A percentile compares a stretch with the other conserved stretches of the same genome.
Evolutionary conservation across 1,140 invertebrate genomes (phyloP).

Genomic region (Dreissena rostriformis): DNA sequence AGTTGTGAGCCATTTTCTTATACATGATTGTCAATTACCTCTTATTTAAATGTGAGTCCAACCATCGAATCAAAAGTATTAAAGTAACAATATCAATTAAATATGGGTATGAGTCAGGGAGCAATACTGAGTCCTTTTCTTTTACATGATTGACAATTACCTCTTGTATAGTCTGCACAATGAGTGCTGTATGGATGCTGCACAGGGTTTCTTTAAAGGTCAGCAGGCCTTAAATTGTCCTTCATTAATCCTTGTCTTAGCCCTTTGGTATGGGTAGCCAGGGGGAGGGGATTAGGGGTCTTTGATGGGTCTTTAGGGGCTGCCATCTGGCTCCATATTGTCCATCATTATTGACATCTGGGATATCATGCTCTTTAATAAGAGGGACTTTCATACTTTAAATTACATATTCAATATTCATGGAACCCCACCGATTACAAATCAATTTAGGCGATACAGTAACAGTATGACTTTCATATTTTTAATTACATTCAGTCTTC

Average conservation of each 20-base stretch:
- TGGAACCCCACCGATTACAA: too few relatives aligned
- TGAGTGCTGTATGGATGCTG: background rate
- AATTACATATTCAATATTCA: too few relatives aligned
- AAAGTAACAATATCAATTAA: background rate
- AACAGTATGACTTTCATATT: too few relatives aligned
- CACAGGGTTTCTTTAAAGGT: conserved; percentile 3
- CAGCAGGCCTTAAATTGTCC: conserved; percentile 8
- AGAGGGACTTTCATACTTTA: too few relatives aligned
- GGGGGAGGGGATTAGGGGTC: conserved; percentile 10
- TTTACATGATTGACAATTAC: conserved; percentile 10
- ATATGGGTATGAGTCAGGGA: conserved; percentile 2
- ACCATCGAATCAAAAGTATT: too few relatives aligned
- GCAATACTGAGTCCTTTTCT: conserved; percentile 19
- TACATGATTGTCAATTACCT: background rate
- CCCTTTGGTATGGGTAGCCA: conserved; percentile 20
- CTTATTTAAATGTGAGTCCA: background rate
- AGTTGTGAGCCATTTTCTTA: conserved; percentile 19
- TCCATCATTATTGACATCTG: too few relatives aligned
- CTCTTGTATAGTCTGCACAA: background rate
- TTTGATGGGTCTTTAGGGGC: conserved; percentile 35
- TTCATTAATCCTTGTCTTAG: conserved; percentile 23
- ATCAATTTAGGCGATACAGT: too few relatives aligned
- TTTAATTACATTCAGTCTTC: too few relatives aligned
- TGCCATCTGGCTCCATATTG: conserved; percentile 23
- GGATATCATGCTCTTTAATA: too few relatives aligned